Evolutionary conservation across 2,888 invertebrate genomes (phyloP).

Genomic region (Salpingus planirostris): DNA sequence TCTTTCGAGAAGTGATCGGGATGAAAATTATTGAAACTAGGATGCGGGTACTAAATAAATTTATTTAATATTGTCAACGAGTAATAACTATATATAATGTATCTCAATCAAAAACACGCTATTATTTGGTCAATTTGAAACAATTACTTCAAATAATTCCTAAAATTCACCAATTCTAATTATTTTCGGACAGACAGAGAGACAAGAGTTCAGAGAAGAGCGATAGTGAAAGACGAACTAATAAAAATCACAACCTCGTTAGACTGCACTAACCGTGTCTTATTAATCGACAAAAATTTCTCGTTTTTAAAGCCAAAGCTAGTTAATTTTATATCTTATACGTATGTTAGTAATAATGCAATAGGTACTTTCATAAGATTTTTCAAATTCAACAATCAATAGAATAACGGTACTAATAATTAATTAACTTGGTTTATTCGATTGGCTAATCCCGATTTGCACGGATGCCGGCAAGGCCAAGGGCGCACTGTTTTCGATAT

Average conservation of each 20-base stretch:
- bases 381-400: constrained; percentile 24
- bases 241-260: constrained; percentile 22
- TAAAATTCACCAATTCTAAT: too few species aligned
- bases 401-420: constrained; percentile 19
- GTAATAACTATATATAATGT: constrained; percentile 27
- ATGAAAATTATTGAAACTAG: too few species aligned
- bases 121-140: constrained; percentile 26
- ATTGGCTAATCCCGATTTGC: too few species aligned
- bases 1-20: too few species aligned
- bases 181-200: too few species aligned
- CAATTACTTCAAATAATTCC: constrained; percentile 5
- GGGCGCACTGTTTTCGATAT: too few species aligned
- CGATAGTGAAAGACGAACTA: too few species aligned
- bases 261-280: constrained; percentile 19
- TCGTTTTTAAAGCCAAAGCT: constrained; percentile 19
- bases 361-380: constrained; percentile 25
- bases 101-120: constrained; percentile 24
- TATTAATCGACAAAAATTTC: constrained; percentile 6
- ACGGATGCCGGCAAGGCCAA: too few species aligned
- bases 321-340: constrained; percentile 9
- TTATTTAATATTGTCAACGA: constrained; percentile 39
- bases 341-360: too few species aligned
- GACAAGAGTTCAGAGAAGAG: too few species aligned
- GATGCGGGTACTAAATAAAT: constrained; percentile 33
- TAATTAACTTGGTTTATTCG: too few species aligned